Evolutionary conservation across 1,140 invertebrate genomes (phyloP).

Genomic region (Euwallacea similis): DNA sequence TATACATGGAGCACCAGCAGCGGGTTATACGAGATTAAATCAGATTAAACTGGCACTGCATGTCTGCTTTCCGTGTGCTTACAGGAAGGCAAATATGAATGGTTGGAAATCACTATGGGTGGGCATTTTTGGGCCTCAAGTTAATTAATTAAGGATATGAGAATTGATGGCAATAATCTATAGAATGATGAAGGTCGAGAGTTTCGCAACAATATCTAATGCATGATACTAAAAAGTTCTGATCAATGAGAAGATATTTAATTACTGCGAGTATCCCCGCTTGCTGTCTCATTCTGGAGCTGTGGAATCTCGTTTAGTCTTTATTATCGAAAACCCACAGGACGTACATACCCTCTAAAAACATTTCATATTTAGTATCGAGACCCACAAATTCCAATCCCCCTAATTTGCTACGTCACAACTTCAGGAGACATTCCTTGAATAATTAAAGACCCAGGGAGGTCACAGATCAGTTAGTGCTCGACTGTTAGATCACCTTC

Average conservation of each 20-base stretch:
- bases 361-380: background rate
- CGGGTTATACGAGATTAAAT: conserved; percentile 5
- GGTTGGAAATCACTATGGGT: too few relatives aligned
- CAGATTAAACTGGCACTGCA: background rate
- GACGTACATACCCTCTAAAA: background rate
- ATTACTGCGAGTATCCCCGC: too few relatives aligned
- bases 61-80: background rate
- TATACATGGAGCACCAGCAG: conserved; percentile 4
- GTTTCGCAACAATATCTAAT: too few relatives aligned
- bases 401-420: conserved; percentile 14
- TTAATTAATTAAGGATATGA: too few relatives aligned
- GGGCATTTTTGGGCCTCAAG: too few relatives aligned
- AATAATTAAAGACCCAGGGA: conserved; percentile 7
- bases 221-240: too few relatives aligned
- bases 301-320: too few relatives aligned
- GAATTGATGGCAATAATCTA: too few relatives aligned
- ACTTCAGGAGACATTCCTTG: background rate
- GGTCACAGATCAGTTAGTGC: conserved; percentile 12
- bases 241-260: too few relatives aligned
- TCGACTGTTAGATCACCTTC: conserved; percentile 7
- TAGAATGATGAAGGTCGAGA: too few relatives aligned
- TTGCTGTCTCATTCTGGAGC: too few relatives aligned
- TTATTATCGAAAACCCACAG: too few relatives aligned
- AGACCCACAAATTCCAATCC: background rate
- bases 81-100: background rate